Evolutionary conservation across 2,888 invertebrate genomes (phyloP).

Genomic region (Drosophila tanythrix): DNA sequence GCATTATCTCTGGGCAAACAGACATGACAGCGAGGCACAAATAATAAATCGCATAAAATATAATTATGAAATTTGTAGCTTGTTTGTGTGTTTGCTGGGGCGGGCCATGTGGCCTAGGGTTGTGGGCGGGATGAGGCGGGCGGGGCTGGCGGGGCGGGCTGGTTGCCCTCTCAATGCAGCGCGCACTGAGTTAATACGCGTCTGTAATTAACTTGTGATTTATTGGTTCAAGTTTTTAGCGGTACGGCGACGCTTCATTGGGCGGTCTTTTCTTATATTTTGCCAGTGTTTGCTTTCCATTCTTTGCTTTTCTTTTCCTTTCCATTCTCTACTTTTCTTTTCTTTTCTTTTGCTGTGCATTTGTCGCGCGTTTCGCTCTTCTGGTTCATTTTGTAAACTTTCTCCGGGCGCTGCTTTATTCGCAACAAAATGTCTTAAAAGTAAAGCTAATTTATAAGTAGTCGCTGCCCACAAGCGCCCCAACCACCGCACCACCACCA

Average conservation of each 20-base stretch:
- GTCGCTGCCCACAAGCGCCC: slow-evolving; percentile 26
- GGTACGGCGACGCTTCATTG: slow-evolving; percentile 61
- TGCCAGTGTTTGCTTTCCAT: slow-evolving; percentile 8
- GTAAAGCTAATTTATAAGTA: slow-evolving; percentile 83
- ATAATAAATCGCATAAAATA: slow-evolving; percentile 83
- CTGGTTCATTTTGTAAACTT: slow-evolving; percentile 69
- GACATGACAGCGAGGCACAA: slow-evolving; percentile 76
- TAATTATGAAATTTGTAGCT: slow-evolving; percentile 82
- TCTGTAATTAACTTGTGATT: slow-evolving; percentile 84
- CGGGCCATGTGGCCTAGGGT: slow-evolving; percentile 28
- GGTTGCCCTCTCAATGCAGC: slow-evolving; percentile 51
- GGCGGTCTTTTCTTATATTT: slow-evolving; percentile 36
- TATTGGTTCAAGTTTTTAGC: slow-evolving; percentile 81
- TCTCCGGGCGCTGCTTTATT: slow-evolving; percentile 68
- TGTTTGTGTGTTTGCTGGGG: slow-evolving; percentile 30
- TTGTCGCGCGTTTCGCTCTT: slow-evolving; percentile 38
- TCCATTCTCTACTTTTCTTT: slow-evolving; percentile 9
- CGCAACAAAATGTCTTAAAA: slow-evolving; percentile 80
- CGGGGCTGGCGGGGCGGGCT: slow-evolving; percentile 10
- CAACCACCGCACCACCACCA: slow-evolving; percentile 26
- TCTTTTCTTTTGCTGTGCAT: slow-evolving; percentile 27
- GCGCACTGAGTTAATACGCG: slow-evolving; percentile 80
- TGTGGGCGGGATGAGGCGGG: neutral
- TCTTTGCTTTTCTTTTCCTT: slow-evolving; percentile 30
- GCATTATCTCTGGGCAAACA: slow-evolving; percentile 81